These are phyloP conservation scores for Microctonus brassicae DNA, from an alignment of 2,888 invertebrate species.

Conservation along the genomic window DNA sequence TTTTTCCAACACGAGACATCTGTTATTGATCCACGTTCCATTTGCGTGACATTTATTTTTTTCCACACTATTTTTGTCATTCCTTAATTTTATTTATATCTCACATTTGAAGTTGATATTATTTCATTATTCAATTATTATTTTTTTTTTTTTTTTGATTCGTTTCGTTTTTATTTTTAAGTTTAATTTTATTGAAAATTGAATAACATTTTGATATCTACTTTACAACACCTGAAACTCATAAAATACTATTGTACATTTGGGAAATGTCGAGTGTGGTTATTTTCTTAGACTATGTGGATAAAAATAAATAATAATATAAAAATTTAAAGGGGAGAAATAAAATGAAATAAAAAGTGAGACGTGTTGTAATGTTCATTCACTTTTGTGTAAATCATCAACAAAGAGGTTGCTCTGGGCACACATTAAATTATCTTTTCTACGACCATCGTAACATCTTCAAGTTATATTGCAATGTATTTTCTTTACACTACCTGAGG, in stretches of 20 bases:
- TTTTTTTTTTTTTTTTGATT: background rate
- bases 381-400: background rate
- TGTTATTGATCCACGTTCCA: background rate
- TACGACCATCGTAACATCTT: slow-evolving; percentile 27
- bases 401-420: background rate
- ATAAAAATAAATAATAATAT: background rate
- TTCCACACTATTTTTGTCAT: no score
- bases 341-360: slow-evolving; percentile 2
- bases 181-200: background rate
- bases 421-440: slow-evolving; percentile 21
- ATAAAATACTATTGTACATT: background rate
- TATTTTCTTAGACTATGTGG: background rate
- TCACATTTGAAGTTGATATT: no score
- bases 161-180: background rate
- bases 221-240: background rate
- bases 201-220: background rate
- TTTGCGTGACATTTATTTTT: background rate
- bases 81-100: no score
- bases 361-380: background rate
- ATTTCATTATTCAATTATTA: no score
- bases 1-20: slow-evolving; percentile 13
- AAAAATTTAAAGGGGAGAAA: background rate
- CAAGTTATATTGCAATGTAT: slow-evolving; percentile 27
- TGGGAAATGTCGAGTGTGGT: background rate
- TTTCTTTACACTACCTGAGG: background rate